phyloP scores from a whole-genome alignment of 2,888 invertebrate genomes.

The Epicampocera succincta region DNA sequence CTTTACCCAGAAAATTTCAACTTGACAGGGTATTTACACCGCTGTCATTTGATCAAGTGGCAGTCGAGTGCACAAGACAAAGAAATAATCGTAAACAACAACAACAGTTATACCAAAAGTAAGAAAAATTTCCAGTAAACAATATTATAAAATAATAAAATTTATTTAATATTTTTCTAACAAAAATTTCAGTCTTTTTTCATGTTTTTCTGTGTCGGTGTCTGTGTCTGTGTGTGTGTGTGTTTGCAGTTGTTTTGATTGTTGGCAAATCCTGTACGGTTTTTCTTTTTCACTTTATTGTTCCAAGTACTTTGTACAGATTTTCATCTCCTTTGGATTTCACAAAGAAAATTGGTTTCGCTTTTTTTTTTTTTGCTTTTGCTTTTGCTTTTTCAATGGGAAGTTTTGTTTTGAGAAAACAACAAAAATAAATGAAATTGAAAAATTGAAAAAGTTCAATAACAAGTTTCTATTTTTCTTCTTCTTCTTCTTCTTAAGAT shows the following conservation, averaged over 20 bases:
- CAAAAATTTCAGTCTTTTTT: neutral
- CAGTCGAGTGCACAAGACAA: conserved; percentile 5
- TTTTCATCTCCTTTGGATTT: conserved; percentile 34
- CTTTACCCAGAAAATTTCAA: neutral
- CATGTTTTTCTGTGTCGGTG: neutral
- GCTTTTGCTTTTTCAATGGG: conserved; percentile 5
- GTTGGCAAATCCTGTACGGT: conserved; percentile 36
- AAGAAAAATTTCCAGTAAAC: conserved; percentile 34
- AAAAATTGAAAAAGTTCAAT: conserved; percentile 56
- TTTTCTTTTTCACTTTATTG: conserved; percentile 3
- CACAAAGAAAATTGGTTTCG: conserved; percentile 39
- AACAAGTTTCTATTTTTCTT: no score
- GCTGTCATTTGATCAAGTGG: conserved; percentile 34
- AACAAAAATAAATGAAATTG: conserved; percentile 32
- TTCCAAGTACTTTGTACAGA: conserved; percentile 27
- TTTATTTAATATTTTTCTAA: conserved; percentile 31
- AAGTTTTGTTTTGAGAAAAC: conserved; percentile 19
- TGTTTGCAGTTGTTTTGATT: conserved; percentile 32
- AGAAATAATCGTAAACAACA: neutral
- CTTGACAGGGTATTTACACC: neutral
- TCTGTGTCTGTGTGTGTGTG: neutral
- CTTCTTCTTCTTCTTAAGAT: conserved; percentile 7
- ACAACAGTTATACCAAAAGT: neutral
- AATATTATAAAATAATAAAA: conserved; percentile 59
- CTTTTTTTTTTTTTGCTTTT: no score